Base-by-base conservation (phyloP, 2,113 vertebrate species). In the Mungos mungo region DNA sequence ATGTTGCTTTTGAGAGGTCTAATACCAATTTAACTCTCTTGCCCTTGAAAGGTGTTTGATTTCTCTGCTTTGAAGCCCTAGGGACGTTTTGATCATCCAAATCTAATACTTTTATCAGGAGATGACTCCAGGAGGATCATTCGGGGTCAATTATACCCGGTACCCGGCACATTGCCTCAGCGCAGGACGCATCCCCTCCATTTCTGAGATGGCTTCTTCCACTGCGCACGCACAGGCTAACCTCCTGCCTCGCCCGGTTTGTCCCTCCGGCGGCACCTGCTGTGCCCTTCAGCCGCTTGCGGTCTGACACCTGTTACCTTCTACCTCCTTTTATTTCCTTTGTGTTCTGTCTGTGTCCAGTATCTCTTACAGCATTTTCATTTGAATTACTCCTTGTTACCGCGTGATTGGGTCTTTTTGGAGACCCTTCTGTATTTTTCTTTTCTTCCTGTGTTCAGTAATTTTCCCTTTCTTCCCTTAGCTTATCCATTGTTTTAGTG, bases 211-310 rank as follows among this genome's bases (percentile, higher is more conserved):
- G 12, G 19, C 23, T 41, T 12, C 47, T 9, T 7, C 60, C 16
- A 3, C 18, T 1, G 9, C 2, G 2, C 18, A 21, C 2, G 4
- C 7, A 1, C 1, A 0, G 11, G 5, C 15, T 2, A 19, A 8
- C 14, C 54, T 35, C 1, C 23, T 12, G 41, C 15, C 5, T 4
- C 33, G 5, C 8, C 3, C 21, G 8, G 8, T 7, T 63, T 7
- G 35, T n/a, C 25, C n/a, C 41, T 79, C 83, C 1, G 10, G 18
- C 35, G 2, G 13, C 14, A 71, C 63, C 63, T 19, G 5, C 7
- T 45, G 25, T 18, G 29, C 6, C 9, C 31, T 35, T 52, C 69
- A 31, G 25, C 50, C 29, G 10, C 38, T 23, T 19, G 13, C 31
- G 19, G 54, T 27, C 2, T 9, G 21, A 63, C 33, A 12, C 27